phyloP scores from a whole-genome alignment of 2,113 vertebrate species.

The Melanocharis versteri region DNA sequence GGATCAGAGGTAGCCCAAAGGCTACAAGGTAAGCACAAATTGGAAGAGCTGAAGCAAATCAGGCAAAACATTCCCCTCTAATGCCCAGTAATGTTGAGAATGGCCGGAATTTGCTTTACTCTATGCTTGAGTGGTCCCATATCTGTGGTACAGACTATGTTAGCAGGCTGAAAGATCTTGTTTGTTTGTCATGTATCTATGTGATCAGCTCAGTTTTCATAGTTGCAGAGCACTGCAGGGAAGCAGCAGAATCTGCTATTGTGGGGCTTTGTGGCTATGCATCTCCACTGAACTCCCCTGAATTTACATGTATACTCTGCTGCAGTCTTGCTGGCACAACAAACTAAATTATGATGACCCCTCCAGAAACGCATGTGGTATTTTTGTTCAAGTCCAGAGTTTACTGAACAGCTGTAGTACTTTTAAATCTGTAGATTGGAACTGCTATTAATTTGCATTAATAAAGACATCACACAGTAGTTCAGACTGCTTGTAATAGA shows the following conservation, averaged over 20 bases:
- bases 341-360: not conserved
- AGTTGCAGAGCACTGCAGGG: not conserved
- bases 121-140: not conserved
- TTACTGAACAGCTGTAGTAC: not conserved
- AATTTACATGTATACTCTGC: not conserved
- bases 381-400: not conserved
- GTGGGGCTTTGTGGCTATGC: not conserved
- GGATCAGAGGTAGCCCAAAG: slow-evolving; percentile 76
- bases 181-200: rapidly evolving
- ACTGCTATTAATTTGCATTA: not conserved
- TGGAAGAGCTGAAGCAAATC: not conserved
- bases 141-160: not conserved
- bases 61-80: not conserved
- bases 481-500: not conserved
- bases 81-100: not conserved
- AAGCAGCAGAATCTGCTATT: not conserved
- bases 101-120: not conserved
- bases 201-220: not conserved
- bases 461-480: not conserved
- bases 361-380: not conserved
- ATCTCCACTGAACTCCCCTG: not conserved
- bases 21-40: slow-evolving; percentile 77
- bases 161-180: not conserved
- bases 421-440: not conserved
- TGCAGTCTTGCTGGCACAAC: not conserved